These are phyloP conservation scores for Latrodectus hesperus DNA, from an alignment of 2,888 invertebrate species.

Conservation along the genomic window DNA sequence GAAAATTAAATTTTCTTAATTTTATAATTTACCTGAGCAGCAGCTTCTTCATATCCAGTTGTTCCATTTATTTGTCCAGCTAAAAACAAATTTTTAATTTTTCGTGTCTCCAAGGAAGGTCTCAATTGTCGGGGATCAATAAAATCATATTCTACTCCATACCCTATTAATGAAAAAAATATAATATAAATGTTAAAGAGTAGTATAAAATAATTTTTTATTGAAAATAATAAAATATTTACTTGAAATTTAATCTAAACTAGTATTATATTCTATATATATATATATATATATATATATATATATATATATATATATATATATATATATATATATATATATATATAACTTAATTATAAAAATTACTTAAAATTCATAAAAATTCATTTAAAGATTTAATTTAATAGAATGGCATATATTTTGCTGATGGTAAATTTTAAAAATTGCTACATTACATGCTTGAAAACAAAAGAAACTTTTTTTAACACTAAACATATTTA, in stretches of 20 bases:
- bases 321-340: too few species aligned
- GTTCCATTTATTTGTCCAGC: conserved; percentile 96
- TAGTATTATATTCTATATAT: not conserved
- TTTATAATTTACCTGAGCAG: conserved; percentile 80
- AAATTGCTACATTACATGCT: too few species aligned
- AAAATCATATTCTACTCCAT: conserved; percentile 91
- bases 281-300: too few species aligned
- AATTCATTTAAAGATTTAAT: too few species aligned
- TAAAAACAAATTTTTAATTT: conserved; percentile 83
- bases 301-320: too few species aligned
- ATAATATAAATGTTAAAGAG: conserved; percentile 8
- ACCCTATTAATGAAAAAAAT: conserved; percentile 75
- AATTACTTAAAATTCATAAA: too few species aligned
- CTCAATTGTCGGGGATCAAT: conserved; percentile 88
- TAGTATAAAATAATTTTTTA: not conserved
- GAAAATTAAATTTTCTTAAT: too few species aligned
- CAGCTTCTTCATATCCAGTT: conserved; percentile 94
- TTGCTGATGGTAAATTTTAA: too few species aligned
- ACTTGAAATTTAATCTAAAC: not conserved
- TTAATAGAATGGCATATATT: too few species aligned
- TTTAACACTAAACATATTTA: too few species aligned
- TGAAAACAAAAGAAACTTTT: too few species aligned
- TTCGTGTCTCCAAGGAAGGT: conserved; percentile 83
- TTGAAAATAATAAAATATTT: conserved; percentile 12
- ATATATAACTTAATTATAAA: too few species aligned